Base-by-base conservation (phyloP, 2,888 invertebrate genomes). In the Stenoptilia bipunctidactyla region DNA sequence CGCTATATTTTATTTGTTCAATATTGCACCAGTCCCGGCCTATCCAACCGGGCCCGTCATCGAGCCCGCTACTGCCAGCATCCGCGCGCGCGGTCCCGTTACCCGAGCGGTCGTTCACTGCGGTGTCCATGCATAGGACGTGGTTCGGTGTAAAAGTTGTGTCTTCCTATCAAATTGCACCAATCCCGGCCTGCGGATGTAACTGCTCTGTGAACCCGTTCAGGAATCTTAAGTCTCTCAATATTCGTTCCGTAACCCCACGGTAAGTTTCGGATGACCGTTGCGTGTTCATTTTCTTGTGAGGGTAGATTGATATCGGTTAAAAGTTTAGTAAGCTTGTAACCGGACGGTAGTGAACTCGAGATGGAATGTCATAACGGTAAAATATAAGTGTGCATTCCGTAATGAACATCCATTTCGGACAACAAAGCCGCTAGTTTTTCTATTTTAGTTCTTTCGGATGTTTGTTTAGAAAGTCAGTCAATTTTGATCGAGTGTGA, bases 11-110 rank as follows among this genome's bases (percentile, higher is more conserved):
- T 64, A 70, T 75, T 61, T 42, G 58, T 66, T 65, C 73, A 67
- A 85, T 82, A 85, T 85, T 84, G 85, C 85, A 84, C 85, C 82
- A 83, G 85, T 85, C 85, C 84, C 85, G 84, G 85, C 84, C 83
- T 80, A 82, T 80, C 76, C 76, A 77, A 77, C 73, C 80, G 80
- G 82, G 75, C 67, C 71, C 67, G 59, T 58, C 75, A 64, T 65
- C 73, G 70, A 58, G 67, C 69, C 73, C 77, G 79, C 79, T 77
- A 58, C 66, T 55, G 56, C 75, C 79, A 79, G 79, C 79, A 79
- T 79, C 75, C 71, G 64, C 72, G 75, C 75, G 72, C 77, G 77
- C 73, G 53, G 61, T 80, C 74, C 82, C 82, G 82, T 82, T 82
- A 82, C 53, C 67, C 71, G 75, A 66, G 55, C 65, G 70, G 74